A percentile compares a stretch with the other conserved stretches of the same genome.
phyloP scores from a whole-genome alignment of 2,888 invertebrate genomes.

The Psylliodes chrysocephalus region DNA sequence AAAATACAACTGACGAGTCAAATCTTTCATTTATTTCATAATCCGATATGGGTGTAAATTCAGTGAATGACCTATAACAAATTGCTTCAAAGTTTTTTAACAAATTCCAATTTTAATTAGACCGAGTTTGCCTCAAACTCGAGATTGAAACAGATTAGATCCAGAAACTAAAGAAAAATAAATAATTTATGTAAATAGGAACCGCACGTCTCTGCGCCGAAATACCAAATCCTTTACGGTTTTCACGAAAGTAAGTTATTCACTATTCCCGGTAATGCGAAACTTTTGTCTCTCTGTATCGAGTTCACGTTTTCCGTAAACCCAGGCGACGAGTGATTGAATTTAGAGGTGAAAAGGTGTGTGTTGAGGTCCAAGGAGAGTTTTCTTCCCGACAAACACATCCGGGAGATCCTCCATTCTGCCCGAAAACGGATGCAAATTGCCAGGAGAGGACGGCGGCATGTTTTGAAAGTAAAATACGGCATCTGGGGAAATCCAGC shows the following conservation, averaged over 20 bases:
- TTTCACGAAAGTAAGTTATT: conserved; percentile 3
- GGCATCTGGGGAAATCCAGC: conserved; percentile 57
- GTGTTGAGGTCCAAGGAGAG: conserved; percentile 30
- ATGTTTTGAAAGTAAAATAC: conserved; percentile 57
- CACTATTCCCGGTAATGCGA: conserved; percentile 20
- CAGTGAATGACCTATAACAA: no score
- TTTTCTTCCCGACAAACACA: conserved; percentile 36
- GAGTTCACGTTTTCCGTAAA: conserved; percentile 24
- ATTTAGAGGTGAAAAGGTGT: conserved; percentile 35
- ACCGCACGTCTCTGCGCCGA: neutral
- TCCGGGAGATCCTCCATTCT: conserved; percentile 20
- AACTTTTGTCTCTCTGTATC: conserved; percentile 28
- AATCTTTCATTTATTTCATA: no score
- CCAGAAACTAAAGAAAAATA: conserved; percentile 3
- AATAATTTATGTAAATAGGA: conserved; percentile 6
- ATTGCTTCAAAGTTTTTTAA: no score
- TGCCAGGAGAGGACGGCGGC: conserved; percentile 43
- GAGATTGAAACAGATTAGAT: neutral
- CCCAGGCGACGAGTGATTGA: conserved; percentile 34
- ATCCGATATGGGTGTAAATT: no score
- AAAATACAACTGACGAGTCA: no score
- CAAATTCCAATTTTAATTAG: no score
- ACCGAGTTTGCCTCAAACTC: no score
- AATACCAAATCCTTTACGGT: conserved; percentile 11
- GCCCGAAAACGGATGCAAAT: conserved; percentile 54